Conservation (phyloP, 1,140 invertebrate species). For the Saxidomus purpurata region DNA sequence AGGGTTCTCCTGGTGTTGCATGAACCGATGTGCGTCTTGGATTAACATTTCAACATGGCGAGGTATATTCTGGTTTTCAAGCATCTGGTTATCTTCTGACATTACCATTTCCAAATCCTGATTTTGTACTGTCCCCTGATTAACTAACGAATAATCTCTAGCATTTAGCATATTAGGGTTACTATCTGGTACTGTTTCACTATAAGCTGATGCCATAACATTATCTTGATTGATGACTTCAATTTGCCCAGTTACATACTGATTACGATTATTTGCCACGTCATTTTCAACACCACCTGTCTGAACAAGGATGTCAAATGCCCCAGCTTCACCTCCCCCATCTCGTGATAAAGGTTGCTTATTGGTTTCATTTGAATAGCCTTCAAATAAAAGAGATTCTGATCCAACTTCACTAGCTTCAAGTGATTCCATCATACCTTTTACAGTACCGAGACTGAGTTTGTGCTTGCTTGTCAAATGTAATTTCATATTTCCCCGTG, state of each 20-base stretch:
- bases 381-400: not conserved
- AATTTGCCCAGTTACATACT: not conserved
- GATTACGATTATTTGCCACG: not conserved
- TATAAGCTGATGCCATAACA: not conserved
- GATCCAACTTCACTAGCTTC: not conserved
- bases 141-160: conserved; percentile 27
- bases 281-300: not conserved
- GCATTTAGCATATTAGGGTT: not conserved
- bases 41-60: conserved; percentile 51
- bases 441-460: conserved; percentile 56
- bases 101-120: conserved; percentile 42
- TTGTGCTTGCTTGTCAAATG: conserved; percentile 79
- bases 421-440: conserved; percentile 70
- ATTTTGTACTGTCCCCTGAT: conserved; percentile 2
- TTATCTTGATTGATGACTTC: not conserved
- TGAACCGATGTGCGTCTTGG: conserved; percentile 39
- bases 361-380: not conserved
- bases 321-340: not conserved
- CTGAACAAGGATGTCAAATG: conserved; percentile 23
- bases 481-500: conserved; percentile 79
- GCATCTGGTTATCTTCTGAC: not conserved
- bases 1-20: conserved; percentile 8
- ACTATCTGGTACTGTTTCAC: not conserved
- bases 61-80: conserved; percentile 43
- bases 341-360: not conserved